These are phyloP conservation scores for Haliaeetus leucogaster DNA, from an alignment of 2,113 vertebrate species.

Conservation along the genomic window DNA sequence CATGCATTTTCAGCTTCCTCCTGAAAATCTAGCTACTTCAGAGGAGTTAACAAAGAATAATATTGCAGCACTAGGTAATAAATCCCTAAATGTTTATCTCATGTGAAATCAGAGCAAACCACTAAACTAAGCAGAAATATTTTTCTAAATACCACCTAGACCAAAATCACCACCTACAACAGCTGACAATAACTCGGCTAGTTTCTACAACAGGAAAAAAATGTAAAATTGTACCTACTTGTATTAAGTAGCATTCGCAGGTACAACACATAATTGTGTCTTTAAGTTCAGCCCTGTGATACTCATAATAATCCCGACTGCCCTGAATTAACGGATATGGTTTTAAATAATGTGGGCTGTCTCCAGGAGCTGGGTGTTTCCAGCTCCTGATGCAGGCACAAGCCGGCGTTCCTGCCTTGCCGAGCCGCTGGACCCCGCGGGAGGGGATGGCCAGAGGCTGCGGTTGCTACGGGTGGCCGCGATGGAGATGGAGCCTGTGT, in stretches of 20 bases:
- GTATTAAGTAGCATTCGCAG: not conserved
- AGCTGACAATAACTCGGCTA: not conserved
- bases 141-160: not conserved
- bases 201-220: not conserved
- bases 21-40: not conserved
- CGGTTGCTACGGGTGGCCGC: conserved; percentile 69
- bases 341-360: accelerated
- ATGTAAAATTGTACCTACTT: conserved; percentile 43
- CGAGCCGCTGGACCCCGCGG: accelerated
- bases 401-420: not conserved
- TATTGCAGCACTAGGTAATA: not conserved
- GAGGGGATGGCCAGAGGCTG: not conserved
- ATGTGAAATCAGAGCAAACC: not conserved
- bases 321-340: accelerated
- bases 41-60: not conserved
- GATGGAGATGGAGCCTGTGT: conserved; percentile 32
- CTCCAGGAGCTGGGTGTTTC: not conserved
- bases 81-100: not conserved
- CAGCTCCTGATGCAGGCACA: accelerated
- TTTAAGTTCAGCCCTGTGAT: not conserved
- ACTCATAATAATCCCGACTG: not conserved
- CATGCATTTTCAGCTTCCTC: not conserved
- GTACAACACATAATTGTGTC: not conserved
- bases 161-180: not conserved
- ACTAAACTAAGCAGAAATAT: not conserved